Conservation (phyloP, 2,888 invertebrate genomes). For the Timema podura region DNA sequence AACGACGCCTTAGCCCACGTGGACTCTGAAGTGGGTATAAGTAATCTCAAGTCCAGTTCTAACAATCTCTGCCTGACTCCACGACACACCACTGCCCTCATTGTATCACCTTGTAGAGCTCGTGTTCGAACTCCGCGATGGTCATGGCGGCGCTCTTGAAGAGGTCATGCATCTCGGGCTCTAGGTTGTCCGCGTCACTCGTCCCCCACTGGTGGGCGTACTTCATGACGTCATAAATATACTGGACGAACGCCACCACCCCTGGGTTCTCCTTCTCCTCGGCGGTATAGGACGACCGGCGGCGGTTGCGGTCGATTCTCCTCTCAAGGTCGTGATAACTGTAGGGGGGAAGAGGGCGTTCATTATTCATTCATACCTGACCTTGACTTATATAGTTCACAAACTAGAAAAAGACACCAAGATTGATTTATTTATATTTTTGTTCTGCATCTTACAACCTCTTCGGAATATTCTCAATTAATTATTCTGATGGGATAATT, state of each 20-base stretch:
- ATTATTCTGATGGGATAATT: too few species aligned
- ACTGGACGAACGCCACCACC: conserved; percentile 18
- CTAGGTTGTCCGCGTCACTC: background rate
- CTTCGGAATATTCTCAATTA: too few species aligned
- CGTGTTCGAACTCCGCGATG: conserved; percentile 5
- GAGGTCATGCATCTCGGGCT: background rate
- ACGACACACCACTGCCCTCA: background rate
- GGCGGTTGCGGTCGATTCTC: conserved; percentile 21
- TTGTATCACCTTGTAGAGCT: conserved; percentile 11
- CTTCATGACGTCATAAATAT: conserved; percentile 21
- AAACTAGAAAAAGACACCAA: too few species aligned
- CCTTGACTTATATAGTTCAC: too few species aligned
- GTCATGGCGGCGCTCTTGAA: conserved; percentile 5
- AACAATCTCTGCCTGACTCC: too few species aligned
- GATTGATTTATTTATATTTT: too few species aligned
- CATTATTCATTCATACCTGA: too few species aligned
- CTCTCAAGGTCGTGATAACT: conserved; percentile 17
- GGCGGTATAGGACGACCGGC: background rate
- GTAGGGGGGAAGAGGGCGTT: background rate
- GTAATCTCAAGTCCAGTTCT: too few species aligned
- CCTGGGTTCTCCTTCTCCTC: conserved; percentile 7
- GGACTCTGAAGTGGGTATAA: too few species aligned
- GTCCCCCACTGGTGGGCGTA: conserved; percentile 4
- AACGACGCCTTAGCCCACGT: too few species aligned
- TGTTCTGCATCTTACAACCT: too few species aligned